Evolutionary conservation across 2,888 invertebrate species (phyloP), one percentile per base, ranked within the genome.

Genomic region (Cataglyphis rosenhaueri): DNA sequence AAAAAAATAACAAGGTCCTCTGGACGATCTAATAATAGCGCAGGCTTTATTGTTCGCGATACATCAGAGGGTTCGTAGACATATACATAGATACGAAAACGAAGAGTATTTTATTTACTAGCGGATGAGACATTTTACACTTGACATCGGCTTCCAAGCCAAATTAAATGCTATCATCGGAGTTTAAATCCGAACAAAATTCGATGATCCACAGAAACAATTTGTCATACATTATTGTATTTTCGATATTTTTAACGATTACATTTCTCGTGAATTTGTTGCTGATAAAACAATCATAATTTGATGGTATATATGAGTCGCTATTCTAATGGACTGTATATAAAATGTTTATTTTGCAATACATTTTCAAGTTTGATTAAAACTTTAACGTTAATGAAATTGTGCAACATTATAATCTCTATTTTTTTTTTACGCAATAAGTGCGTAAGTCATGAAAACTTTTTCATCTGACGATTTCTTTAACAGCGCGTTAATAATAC

Each of bases 21-120:
- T 64, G 83, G 75, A 79, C 62, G 82, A 62, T 85, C 86, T 90
- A 89, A 86, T 89, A 90, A 89, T 89, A 89, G 85, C 83, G 64
- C 4, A 18, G 62, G 75, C 90, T 81, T 90, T 86, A 84, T 84
- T 85, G 86, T 83, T 87, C 84, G 73, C 55, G 81, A 76, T 75
- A 84, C 79, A 75, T 44, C 81, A 65, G 76, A 76, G 85, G 85
- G 86, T 83, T 74, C 75, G 85, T 83, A 81, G 83, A 84, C 74
- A 88, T 81, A 25, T 25, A 25, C 25, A 79, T 88, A 85, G 86
- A 84, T 21, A 21, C 81, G 85, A 73, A 82, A 78, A 75, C 73
- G 81, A 57, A 25, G 55, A 29, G 15, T 48, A 52, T 38, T 9
- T 84, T 87, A 86, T 86, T 88, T 88, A 81, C 82, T 83, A 81